A percentile compares a stretch with the other conserved stretches of the same genome.
Conservation (phyloP, 2,113 vertebrate genomes). For the Ptyas mucosa region DNA sequence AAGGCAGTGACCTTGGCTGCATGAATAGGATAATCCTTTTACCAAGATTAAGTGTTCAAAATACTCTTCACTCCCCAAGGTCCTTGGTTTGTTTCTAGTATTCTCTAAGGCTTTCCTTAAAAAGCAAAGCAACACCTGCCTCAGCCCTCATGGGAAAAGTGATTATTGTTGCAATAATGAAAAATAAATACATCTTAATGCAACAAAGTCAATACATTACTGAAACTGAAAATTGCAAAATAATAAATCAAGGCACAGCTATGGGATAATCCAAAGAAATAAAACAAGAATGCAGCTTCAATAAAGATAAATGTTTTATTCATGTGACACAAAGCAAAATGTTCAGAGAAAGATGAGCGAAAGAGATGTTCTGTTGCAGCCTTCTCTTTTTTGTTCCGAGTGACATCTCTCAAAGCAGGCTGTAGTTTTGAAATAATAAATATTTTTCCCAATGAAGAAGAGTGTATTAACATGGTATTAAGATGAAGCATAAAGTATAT, state of each 20-base stretch:
- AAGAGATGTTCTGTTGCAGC: background rate
- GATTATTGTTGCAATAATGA: background rate
- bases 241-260: background rate
- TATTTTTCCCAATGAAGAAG: background rate
- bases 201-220: background rate
- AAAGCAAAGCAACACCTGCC: background rate
- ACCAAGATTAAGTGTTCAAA: slow-evolving; percentile 52
- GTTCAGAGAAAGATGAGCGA: background rate
- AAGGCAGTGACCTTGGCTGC: slow-evolving; percentile 40
- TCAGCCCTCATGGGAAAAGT: background rate
- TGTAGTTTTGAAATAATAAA: background rate
- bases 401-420: background rate
- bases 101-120: background rate
- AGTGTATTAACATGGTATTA: background rate
- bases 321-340: background rate
- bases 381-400: background rate
- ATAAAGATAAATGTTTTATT: background rate
- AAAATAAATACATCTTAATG: background rate
- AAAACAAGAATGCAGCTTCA: background rate
- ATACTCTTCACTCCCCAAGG: slow-evolving; percentile 39
- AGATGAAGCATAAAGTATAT: background rate
- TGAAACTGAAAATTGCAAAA: background rate
- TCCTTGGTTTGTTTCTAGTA: slow-evolving; percentile 37
- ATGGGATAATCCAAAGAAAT: background rate
- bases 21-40: slow-evolving; percentile 49